Evolutionary conservation across 2,113 vertebrate genomes (phyloP).

Genomic region (Gymnocephalus cernua): DNA sequence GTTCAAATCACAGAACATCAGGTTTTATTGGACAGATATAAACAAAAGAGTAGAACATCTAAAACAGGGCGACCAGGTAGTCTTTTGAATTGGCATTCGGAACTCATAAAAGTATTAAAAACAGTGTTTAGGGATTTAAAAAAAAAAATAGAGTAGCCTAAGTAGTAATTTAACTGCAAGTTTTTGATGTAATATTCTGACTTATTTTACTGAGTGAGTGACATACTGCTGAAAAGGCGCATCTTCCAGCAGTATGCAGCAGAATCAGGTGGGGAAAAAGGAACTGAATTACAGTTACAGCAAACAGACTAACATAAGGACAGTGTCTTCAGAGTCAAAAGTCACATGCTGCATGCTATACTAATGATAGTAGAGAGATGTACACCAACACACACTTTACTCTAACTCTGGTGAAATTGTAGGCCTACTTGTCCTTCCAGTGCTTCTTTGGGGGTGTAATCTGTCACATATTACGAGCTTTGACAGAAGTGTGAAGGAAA

Average conservation of each 20-base stretch:
- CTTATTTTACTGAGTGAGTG: background rate
- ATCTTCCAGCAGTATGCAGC: background rate
- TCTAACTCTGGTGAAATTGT: conserved; percentile 38
- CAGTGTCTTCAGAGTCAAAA: background rate
- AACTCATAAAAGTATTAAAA: background rate
- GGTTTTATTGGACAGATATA: conserved; percentile 12
- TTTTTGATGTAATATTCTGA: background rate
- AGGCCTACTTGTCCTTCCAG: conserved; percentile 23
- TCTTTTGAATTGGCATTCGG: background rate
- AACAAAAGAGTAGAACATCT: background rate
- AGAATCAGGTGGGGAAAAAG: background rate
- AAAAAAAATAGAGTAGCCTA: too few species aligned
- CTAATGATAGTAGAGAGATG: conserved; percentile 5
- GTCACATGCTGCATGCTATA: background rate
- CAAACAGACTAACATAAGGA: background rate
- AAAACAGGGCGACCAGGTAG: background rate
- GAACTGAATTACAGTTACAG: too few species aligned
- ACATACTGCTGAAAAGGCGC: background rate
- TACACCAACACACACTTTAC: conserved; percentile 19
- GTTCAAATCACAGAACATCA: conserved; percentile 14
- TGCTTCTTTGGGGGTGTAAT: conserved; percentile 71
- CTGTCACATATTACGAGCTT: conserved; percentile 80
- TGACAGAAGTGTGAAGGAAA: conserved; percentile 85
- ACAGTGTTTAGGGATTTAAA: background rate
- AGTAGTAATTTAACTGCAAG: background rate